These are phyloP conservation scores for Euura saliciscinereae DNA, from an alignment of 1,140 invertebrate species.

Conservation along the genomic window DNA sequence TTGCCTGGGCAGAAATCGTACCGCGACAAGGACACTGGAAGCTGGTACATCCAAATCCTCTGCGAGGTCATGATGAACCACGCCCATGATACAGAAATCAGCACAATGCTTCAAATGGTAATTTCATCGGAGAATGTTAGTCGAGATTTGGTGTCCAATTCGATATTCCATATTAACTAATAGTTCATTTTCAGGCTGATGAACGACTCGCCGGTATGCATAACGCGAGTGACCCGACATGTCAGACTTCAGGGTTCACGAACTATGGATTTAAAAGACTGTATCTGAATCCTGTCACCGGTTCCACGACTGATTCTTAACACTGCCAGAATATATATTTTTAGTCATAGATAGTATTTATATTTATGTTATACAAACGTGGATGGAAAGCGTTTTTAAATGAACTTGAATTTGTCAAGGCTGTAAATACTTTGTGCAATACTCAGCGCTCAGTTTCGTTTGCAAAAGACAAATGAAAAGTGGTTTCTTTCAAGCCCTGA, in stretches of 20 bases:
- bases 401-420: too few species aligned
- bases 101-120: slow-evolving; percentile 71
- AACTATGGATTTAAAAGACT: slow-evolving; percentile 67
- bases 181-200: slow-evolving; percentile 43
- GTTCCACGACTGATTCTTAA: too few species aligned
- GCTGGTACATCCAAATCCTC: slow-evolving; percentile 79
- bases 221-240: slow-evolving; percentile 30
- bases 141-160: not conserved
- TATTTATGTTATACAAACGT: too few species aligned
- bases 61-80: slow-evolving; percentile 76
- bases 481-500: too few species aligned
- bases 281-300: slow-evolving; percentile 65
- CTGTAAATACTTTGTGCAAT: too few species aligned
- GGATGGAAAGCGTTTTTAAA: too few species aligned
- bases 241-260: slow-evolving; percentile 64
- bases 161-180: not conserved
- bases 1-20: slow-evolving; percentile 69
- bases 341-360: too few species aligned
- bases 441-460: too few species aligned
- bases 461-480: too few species aligned
- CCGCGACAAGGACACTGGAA: slow-evolving; percentile 67
- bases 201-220: slow-evolving; percentile 49
- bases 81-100: slow-evolving; percentile 68
- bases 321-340: too few species aligned
- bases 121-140: not conserved